phyloP scores from a whole-genome alignment of 2,888 invertebrate species.

The Myopa testacea region DNA sequence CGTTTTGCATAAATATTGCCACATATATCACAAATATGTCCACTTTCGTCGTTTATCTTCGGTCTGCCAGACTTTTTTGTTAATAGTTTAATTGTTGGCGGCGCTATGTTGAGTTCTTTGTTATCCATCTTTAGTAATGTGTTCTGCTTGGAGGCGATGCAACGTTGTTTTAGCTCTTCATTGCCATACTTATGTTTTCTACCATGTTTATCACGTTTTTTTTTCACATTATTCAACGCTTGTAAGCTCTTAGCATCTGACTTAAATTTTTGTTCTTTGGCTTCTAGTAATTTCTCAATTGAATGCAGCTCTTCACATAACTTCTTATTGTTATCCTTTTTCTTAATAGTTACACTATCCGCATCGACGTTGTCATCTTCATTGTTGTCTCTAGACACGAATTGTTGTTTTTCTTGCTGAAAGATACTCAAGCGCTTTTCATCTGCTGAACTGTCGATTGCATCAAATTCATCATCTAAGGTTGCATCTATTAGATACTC shows the following conservation, averaged over 20 bases:
- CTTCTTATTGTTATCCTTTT: slow-evolving; percentile 17
- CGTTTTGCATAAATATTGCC: slow-evolving; percentile 63
- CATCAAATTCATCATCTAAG: slow-evolving; percentile 30
- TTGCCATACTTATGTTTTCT: slow-evolving; percentile 22
- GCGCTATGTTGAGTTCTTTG: not conserved
- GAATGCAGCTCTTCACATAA: not conserved
- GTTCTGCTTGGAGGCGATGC: not conserved
- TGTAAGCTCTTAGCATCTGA: too few species aligned
- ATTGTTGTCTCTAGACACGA: not conserved
- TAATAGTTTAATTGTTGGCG: not conserved
- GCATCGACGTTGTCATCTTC: slow-evolving; percentile 27
- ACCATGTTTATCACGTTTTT: not conserved
- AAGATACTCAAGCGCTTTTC: not conserved
- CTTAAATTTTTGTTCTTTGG: not conserved
- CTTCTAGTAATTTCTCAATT: slow-evolving; percentile 1
- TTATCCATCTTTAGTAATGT: not conserved
- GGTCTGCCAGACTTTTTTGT: slow-evolving; percentile 15
- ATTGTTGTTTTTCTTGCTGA: not conserved
- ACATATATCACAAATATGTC: slow-evolving; percentile 63
- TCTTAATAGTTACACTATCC: not conserved
- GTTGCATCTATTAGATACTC: slow-evolving; percentile 36
- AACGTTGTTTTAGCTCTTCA: slow-evolving; percentile 14
- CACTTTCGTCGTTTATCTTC: slow-evolving; percentile 49
- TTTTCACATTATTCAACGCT: not conserved
- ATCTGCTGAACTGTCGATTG: not conserved